phyloP scores from a whole-genome alignment of 2,797 vertebrate genomes.

The Lindbergichthys nudifrons region DNA sequence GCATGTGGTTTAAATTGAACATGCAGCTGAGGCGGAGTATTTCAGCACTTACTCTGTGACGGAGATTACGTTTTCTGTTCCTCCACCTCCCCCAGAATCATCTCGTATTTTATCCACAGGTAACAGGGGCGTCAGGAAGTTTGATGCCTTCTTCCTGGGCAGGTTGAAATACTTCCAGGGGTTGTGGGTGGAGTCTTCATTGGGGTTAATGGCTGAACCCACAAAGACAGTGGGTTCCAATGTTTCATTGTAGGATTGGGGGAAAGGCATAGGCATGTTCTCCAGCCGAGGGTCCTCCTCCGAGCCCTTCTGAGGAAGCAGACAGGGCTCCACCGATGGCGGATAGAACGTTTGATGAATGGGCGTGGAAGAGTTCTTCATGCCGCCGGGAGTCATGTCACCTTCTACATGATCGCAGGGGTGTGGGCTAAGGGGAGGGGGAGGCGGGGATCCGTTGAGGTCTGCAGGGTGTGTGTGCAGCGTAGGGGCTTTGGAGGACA shows the following conservation, averaged over 20 bases:
- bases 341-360: conserved; percentile 96
- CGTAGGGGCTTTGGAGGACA: conserved; percentile 89
- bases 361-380: conserved; percentile 94
- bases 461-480: conserved; percentile 91
- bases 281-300: conserved; percentile 90
- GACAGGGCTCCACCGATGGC: conserved; percentile 92
- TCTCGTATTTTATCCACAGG: conserved; percentile 92
- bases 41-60: conserved; percentile 92
- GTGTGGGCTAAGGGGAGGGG: conserved; percentile 97
- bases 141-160: conserved; percentile 91
- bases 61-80: conserved; percentile 86
- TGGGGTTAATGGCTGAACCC: conserved; percentile 90
- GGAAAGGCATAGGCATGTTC: conserved; percentile 86
- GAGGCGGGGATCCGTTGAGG: conserved; percentile 91
- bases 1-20: background rate
- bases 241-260: conserved; percentile 87
- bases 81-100: conserved; percentile 84
- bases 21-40: background rate
- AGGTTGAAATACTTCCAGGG: conserved; percentile 97
- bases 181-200: conserved; percentile 90
- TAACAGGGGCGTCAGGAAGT: conserved; percentile 90
- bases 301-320: conserved; percentile 90
- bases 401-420: conserved; percentile 92
- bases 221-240: conserved; percentile 91
- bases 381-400: conserved; percentile 79